Conservation (phyloP, 2,797 vertebrate species). For the Psittacula derbiana region DNA sequence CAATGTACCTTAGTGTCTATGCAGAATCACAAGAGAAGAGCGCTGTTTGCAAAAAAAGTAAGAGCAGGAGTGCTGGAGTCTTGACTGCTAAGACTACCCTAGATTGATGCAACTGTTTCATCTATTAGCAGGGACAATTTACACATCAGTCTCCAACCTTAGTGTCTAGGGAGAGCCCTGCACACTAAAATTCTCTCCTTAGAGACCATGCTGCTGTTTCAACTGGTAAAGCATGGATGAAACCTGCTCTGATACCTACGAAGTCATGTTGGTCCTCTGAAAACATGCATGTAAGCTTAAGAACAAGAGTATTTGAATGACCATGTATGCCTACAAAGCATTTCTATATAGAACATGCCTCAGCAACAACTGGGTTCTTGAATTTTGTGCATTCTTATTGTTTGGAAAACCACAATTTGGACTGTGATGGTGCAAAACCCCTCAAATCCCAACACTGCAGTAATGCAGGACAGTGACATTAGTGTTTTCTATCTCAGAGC, state of each 20-base stretch:
- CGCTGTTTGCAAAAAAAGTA: not conserved
- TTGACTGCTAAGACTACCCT: not conserved
- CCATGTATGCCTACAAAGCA: not conserved
- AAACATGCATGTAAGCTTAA: not conserved
- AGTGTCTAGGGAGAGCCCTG: not conserved
- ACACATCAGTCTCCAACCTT: not conserved
- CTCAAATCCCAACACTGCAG: not conserved
- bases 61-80: not conserved
- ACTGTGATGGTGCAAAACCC: not conserved
- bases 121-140: not conserved
- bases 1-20: not conserved
- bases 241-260: not conserved
- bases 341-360: not conserved
- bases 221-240: not conserved
- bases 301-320: not conserved
- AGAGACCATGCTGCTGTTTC: not conserved
- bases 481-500: not conserved
- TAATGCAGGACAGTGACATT: not conserved
- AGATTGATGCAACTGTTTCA: not conserved
- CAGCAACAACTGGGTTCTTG: not conserved
- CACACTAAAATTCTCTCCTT: not conserved
- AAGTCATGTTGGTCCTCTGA: not conserved
- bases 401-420: not conserved
- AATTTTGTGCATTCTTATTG: not conserved
- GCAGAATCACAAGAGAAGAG: not conserved